These are phyloP conservation scores for Drosophila vallismaia DNA, from an alignment of 2,888 invertebrate species.

Conservation along the genomic window DNA sequence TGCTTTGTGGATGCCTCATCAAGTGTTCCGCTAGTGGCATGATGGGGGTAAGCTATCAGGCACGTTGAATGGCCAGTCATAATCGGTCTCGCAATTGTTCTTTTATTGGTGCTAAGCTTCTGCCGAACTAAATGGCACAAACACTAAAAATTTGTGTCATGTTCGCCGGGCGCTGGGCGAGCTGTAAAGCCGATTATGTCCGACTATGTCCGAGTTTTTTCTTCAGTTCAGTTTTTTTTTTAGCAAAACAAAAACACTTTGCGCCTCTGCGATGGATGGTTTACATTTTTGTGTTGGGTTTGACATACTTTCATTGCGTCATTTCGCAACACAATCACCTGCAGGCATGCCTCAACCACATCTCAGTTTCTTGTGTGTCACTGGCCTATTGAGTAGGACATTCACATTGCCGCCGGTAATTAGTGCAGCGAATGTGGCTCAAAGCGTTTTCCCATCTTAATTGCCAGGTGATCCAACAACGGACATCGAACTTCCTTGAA, in stretches of 20 bases:
- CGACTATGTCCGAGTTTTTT: conserved; percentile 32
- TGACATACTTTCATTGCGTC: conserved; percentile 73
- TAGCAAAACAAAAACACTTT: conserved; percentile 25
- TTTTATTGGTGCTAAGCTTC: conserved; percentile 69
- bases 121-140: conserved; percentile 46
- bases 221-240: conserved; percentile 14
- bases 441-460: conserved; percentile 35
- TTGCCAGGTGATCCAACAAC: conserved; percentile 30
- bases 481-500: conserved; percentile 49
- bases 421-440: conserved; percentile 48
- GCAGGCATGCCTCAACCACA: conserved; percentile 25
- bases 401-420: conserved; percentile 62
- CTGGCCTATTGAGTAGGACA: conserved; percentile 70
- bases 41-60: conserved; percentile 17
- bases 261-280: conserved; percentile 26
- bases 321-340: conserved; percentile 57
- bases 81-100: conserved; percentile 32
- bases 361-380: conserved; percentile 46
- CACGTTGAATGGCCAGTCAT: conserved; percentile 37
- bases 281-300: conserved; percentile 30
- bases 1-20: conserved; percentile 49
- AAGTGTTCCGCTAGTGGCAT: conserved; percentile 41
- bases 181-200: conserved; percentile 52
- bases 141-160: conserved; percentile 59
- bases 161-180: conserved; percentile 26